Base-by-base conservation (phyloP, 2,888 invertebrate genomes). In the Rapana venosa region DNA sequence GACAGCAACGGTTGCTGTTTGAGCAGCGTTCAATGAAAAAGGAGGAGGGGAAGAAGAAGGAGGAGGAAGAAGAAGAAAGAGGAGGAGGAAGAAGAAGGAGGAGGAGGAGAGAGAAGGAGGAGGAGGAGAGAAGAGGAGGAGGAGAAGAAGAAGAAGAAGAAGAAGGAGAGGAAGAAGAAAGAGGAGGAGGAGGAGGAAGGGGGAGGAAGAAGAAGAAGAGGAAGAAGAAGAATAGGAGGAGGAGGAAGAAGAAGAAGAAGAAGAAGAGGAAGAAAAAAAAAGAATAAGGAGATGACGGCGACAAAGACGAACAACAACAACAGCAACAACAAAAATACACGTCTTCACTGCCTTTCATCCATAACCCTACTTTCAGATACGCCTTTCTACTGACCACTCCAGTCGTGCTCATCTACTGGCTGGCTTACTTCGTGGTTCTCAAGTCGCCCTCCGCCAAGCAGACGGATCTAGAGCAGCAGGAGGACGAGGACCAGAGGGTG, bases 351-450 rank as follows among this genome's bases (percentile, higher is more conserved):
- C 35, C 15, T 30, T 26, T 22, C 70, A 22, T 70, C 22, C 70
- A 66, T 26, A n/a, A 47, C n/a, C 15, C n/a, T 15, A 0, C 17
- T n/a, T 91, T 30, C 91, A 94, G 94, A 84, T 94, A 93, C 90
- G 94, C 94, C 26, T 94, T 94, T 85, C 91, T 94, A 66, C 87
- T 94, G 88, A 94, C 94, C 30, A 93, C 93, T 15, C 94, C 94
- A 4, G 93, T 92, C 22, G 94, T 94, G 20, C 91, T 92, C 0
- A 56, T 94, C 8, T 94, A 94, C 86, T 92, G 94, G 90, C 26
- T 94, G 32, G 92, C 94, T 4, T 94, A 93, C 86, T 94, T 94
- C 90, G 87, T 93, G 66, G 90, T 94, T 32, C 92, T 94, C 30
- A 61, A 66, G 32, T 83, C 36, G 4, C 81, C 81, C 26, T 2